Evolutionary conservation across 2,888 invertebrate species (phyloP).

Genomic region (Lepidonotus clava): DNA sequence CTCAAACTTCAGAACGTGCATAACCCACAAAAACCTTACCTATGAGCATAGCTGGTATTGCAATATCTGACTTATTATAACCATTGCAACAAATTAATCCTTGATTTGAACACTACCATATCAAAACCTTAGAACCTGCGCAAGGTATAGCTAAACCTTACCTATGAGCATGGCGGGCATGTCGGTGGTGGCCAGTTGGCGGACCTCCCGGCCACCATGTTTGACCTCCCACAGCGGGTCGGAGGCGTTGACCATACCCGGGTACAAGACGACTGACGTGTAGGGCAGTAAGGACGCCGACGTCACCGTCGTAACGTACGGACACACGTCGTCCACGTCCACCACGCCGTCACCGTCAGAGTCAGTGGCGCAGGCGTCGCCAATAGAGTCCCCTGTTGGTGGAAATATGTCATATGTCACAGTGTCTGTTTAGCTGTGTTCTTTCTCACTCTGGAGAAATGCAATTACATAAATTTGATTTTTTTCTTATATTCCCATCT

Average conservation of each 20-base stretch:
- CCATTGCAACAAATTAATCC: too few relatives aligned
- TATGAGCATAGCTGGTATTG: too few relatives aligned
- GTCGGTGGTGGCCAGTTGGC: conserved; percentile 66
- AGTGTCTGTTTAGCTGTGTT: too few relatives aligned
- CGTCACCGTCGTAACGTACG: conserved; percentile 94
- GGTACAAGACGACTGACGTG: conserved; percentile 94
- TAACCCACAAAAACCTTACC: too few relatives aligned
- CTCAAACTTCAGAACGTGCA: too few relatives aligned
- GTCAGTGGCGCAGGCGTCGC: conserved; percentile 92
- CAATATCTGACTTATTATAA: too few relatives aligned
- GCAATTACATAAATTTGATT: too few relatives aligned
- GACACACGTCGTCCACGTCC: conserved; percentile 93
- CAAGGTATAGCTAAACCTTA: conserved; percentile 56
- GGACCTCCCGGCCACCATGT: conserved; percentile 89
- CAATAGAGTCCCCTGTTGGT: conserved; percentile 81
- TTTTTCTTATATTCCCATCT: too few relatives aligned
- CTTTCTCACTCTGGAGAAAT: too few relatives aligned
- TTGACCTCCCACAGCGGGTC: conserved; percentile 97
- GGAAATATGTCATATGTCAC: too few relatives aligned
- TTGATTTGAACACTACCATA: too few relatives aligned
- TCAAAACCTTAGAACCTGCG: too few relatives aligned
- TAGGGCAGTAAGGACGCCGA: conserved; percentile 94
- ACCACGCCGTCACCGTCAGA: conserved; percentile 90
- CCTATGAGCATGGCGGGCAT: conserved; percentile 73
- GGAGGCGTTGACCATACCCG: conserved; percentile 91